Evolutionary conservation across 2,113 vertebrate genomes (phyloP), one percentile per base, ranked within the genome.

Genomic region (Rhadina sibilatrix): DNA sequence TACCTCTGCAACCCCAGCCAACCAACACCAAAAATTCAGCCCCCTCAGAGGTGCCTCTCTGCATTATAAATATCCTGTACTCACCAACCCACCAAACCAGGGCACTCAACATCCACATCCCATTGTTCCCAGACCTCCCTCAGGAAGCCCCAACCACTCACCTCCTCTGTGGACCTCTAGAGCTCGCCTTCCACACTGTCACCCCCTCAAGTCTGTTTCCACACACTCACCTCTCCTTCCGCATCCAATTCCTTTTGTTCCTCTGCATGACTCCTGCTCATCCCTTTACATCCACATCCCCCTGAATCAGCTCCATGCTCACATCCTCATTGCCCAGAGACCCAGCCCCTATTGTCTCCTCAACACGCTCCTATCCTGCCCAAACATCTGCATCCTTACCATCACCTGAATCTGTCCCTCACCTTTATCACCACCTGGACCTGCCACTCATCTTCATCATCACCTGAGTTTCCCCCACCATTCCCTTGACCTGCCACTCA

Each of bases 301-400:
- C 4, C 40, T 6, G 21, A 53, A 15, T 8, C 35, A 12, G 71
- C 28, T 57, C 52, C 60, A 40, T 0, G 0, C 53, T 53, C 49
- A 46, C 9, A 2, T 22, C 6, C 4, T 20, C 40, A 5, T 0
- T 20, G 10, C 27, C 22, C 17, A 79, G 38, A 65, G 15, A 65
- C 31, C 30, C 24, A 37, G 8, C 6, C 15, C 20, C 25, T 15
- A 3, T 0, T 10, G 63, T 35, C 38, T 24, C 10, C 50, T 23
- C 37, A 6, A 8, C 23, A 10, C 0, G 0, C 28, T 53, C 57
- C 37, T 11, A 15, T 18, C 19, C 40, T n/a, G 14, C 19, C n/a
- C 64, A 27, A 38, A 37, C 33, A 49, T 16, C 60, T 12, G 21
- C 53, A 37, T 33, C 46, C 25, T 38, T 8, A 35, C 2, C 0